Conservation (phyloP, 2,797 vertebrate genomes). For the Notolepis coatsorum region DNA sequence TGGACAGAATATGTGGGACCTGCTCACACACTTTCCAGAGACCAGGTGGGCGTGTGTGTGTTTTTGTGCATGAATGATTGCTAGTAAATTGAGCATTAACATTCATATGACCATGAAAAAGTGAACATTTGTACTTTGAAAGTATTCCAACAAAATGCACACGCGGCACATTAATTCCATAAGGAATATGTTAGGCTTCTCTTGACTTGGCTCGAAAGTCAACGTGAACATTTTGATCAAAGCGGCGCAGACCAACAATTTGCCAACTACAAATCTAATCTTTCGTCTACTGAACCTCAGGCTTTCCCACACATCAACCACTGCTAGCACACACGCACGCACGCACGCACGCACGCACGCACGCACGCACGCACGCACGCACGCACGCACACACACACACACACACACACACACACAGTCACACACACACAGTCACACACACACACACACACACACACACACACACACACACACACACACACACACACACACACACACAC, state of each 20-base stretch:
- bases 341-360: not conserved
- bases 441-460: not conserved
- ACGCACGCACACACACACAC: constrained; percentile 17
- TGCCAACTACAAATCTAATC: too few species aligned
- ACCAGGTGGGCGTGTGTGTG: constrained; percentile 82
- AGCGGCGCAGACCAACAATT: constrained; percentile 8
- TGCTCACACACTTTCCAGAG: constrained; percentile 88
- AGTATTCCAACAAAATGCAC: too few species aligned
- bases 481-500: not conserved
- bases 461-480: constrained; percentile 21
- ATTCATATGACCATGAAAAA: not conserved
- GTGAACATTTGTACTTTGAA: not conserved
- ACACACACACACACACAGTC: constrained; percentile 38
- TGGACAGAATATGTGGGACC: constrained; percentile 90
- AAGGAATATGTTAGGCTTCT: too few species aligned
- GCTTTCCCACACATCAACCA: constrained; percentile 42
- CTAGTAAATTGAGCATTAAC: not conserved
- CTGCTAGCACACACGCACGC: too few species aligned
- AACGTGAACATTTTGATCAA: constrained; percentile 30
- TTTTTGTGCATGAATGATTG: not conserved
- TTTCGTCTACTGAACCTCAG: too few species aligned
- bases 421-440: not conserved
- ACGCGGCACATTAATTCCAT: too few species aligned
- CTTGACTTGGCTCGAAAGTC: not conserved
- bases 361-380: constrained; percentile 7